Evolutionary conservation across 2,888 invertebrate genomes (phyloP).

Genomic region (Xanthorhoe spadicearia): DNA sequence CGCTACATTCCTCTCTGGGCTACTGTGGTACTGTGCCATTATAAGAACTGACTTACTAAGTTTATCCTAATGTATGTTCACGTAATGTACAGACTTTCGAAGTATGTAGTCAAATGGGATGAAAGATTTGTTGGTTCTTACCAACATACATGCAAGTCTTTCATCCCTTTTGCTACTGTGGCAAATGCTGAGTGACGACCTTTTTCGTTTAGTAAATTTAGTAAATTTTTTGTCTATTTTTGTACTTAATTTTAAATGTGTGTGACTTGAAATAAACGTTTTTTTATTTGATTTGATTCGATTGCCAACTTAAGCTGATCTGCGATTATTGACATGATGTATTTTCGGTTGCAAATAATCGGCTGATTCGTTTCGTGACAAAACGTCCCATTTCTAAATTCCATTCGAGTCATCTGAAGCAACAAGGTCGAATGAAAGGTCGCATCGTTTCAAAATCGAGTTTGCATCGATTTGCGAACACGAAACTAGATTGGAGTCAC

Average conservation of each 20-base stretch:
- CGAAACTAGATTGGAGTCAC: conserved; percentile 32
- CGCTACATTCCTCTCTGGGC: conserved; percentile 40
- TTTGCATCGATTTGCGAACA: conserved; percentile 31
- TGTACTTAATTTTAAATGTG: too few species aligned
- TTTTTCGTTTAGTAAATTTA: too few species aligned
- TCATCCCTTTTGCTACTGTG: too few species aligned
- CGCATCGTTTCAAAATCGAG: conserved; percentile 35
- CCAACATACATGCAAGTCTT: too few species aligned
- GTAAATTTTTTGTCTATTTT: too few species aligned
- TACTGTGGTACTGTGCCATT: conserved; percentile 32
- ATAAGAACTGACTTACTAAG: background rate
- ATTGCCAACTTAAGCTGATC: too few species aligned
- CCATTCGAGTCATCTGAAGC: conserved; percentile 34
- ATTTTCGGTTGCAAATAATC: too few species aligned
- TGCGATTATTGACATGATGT: too few species aligned
- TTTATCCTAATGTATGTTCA: background rate
- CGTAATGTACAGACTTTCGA: background rate
- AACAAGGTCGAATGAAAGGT: conserved; percentile 41
- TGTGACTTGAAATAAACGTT: too few species aligned
- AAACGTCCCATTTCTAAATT: conserved; percentile 34
- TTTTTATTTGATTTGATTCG: background rate
- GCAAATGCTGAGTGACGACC: too few species aligned
- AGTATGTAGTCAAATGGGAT: too few species aligned
- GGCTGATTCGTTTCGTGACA: conserved; percentile 12
- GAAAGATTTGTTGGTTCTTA: too few species aligned